Evolutionary conservation across 30 jellyfish, hydroid and myxozoan genomes (phyloP).

Genomic region (Aurelia aurita complex sp. Pacific): DNA sequence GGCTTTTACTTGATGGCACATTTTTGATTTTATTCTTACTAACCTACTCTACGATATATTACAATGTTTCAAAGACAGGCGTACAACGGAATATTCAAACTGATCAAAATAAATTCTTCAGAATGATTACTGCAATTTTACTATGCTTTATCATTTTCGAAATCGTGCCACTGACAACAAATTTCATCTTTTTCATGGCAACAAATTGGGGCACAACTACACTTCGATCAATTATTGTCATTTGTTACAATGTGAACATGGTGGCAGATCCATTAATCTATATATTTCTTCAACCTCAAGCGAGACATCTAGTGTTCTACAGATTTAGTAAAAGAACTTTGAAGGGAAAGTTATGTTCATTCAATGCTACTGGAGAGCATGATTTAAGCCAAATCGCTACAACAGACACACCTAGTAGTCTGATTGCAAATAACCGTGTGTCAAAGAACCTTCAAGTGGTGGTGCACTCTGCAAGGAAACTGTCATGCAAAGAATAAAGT

Average conservation of each 20-base stretch:
- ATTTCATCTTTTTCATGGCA: background rate
- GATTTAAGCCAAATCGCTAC: too few species aligned
- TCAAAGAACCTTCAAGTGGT: too few species aligned
- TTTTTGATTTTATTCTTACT: background rate
- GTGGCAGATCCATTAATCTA: slow-evolving; percentile 32
- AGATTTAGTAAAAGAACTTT: background rate
- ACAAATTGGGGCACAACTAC: background rate
- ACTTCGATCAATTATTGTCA: slow-evolving; percentile 1
- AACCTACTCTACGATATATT: slow-evolving; percentile 11
- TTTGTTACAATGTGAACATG: slow-evolving; percentile 7
- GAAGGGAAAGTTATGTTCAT: background rate
- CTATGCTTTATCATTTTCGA: slow-evolving; percentile 7
- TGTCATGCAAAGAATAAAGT: too few species aligned
- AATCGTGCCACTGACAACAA: background rate
- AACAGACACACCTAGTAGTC: too few species aligned
- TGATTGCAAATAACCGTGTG: too few species aligned
- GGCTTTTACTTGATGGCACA: background rate
- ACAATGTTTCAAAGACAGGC: background rate
- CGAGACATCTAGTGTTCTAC: background rate
- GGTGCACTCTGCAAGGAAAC: too few species aligned
- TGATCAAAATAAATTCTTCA: slow-evolving; percentile 7
- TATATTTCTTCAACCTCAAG: slow-evolving; percentile 16
- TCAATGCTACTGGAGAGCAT: background rate
- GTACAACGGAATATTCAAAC: background rate
- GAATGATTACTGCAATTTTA: background rate